Conservation (phyloP, 2,113 vertebrate genomes). For the Gulo gulo region DNA sequence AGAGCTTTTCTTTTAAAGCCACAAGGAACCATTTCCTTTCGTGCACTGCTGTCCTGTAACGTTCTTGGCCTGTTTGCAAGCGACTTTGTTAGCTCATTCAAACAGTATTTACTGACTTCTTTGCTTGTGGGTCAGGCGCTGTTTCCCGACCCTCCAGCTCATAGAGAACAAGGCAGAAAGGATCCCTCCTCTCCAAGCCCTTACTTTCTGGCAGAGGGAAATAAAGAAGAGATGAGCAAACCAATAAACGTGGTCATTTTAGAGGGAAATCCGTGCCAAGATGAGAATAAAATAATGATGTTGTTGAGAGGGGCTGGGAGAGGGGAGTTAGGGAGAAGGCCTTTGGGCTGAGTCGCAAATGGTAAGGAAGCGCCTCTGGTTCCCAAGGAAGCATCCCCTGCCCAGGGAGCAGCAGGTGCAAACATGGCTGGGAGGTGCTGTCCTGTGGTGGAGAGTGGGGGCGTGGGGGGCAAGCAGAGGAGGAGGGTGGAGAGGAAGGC, state of each 20-base stretch:
- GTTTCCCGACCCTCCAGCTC: background rate
- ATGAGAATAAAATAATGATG: background rate
- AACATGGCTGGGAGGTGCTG: background rate
- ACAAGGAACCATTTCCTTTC: background rate
- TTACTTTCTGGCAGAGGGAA: background rate
- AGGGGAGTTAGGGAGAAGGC: background rate
- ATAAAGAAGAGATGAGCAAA: background rate
- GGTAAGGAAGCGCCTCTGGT: background rate
- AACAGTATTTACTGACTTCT: background rate
- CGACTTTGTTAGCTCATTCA: background rate
- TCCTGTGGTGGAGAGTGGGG: background rate
- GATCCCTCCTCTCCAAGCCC: background rate
- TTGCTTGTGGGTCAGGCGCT: background rate
- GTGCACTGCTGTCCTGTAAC: accelerated
- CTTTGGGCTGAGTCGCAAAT: background rate
- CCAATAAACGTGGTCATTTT: background rate
- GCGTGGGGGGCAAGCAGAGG: background rate
- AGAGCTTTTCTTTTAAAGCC: background rate
- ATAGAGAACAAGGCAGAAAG: background rate
- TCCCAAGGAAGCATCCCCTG: background rate
- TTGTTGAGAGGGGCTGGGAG: background rate
- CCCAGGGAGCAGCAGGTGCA: background rate
- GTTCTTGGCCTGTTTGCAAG: too few species aligned
- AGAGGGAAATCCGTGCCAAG: too few species aligned
- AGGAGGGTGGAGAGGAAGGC: background rate